Base-by-base conservation (phyloP, 2,888 invertebrate genomes). In the Parascotia fuliginaria region DNA sequence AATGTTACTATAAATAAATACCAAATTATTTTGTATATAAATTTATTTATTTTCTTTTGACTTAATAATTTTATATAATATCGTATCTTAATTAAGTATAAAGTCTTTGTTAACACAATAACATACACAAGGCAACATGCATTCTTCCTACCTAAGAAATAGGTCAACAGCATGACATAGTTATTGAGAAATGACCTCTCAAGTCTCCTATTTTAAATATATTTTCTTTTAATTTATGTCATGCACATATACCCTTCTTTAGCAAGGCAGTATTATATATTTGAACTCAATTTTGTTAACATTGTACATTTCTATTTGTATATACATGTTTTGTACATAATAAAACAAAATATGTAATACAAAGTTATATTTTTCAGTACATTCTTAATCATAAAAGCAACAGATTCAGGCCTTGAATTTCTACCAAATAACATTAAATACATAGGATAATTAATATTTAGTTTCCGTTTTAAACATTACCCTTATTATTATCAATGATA, bases 21-120 rank as follows among this genome's bases (percentile, higher is more conserved):
- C 60, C 55, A 49, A 33, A 0, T 32, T 16, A 7, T 37, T 53
- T 56, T 60, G 33, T 67, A 62, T 38, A 62, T 55, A 58, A 62
- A 48, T 55, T 7, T 49, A 13, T 61, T 66, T 63, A 60, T 65
- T 69, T 50, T 19, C 57, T 54, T 60, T 57, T 48, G 41, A 68
- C 61, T 52, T 54, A 34, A 41, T 66, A 60, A 6, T 51, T 73
- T 65, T 66, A 71, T 65, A 77, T 75, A 70, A 73, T 67, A 69
- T 70, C 65, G n/a, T 63, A 66, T 66, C 61, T 64, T 70, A 75
- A 42, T 49, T 73, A 46, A 58, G 44, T 56, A 65, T 68, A 68
- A 73, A 74, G 65, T 74, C 67, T 66, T 70, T 68, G 57, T 63
- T 72, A 73, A 75, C 69, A 73, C 67, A 65, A 70, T 70, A 67